Conservation (phyloP, 2,888 invertebrate genomes). For the Alloscopus bannaensis region DNA sequence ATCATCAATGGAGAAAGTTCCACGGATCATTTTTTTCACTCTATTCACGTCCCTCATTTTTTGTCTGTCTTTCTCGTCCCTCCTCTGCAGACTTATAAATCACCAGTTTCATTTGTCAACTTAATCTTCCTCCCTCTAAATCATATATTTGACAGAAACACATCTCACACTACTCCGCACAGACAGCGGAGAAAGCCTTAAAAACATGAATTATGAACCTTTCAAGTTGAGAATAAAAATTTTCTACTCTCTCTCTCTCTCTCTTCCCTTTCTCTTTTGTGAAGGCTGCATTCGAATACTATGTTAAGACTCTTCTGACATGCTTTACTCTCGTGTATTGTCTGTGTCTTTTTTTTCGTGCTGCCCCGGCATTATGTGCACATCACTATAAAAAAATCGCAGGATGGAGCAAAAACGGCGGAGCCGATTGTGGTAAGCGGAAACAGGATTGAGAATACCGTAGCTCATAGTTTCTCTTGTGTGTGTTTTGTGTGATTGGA, state of each 20-base stretch:
- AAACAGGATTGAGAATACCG: too few relatives aligned
- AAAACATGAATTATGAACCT: too few relatives aligned
- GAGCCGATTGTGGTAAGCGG: constrained; percentile 97
- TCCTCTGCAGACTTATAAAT: constrained; percentile 1
- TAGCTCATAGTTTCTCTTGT: too few relatives aligned
- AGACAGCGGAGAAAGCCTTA: too few relatives aligned
- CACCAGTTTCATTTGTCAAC: too few relatives aligned
- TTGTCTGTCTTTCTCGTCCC: background rate
- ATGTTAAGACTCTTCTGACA: constrained; percentile 24
- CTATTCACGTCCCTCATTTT: background rate
- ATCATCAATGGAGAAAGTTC: too few relatives aligned
- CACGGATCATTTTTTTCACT: too few relatives aligned
- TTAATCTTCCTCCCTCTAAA: too few relatives aligned
- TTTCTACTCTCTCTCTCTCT: background rate
- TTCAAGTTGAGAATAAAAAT: background rate
- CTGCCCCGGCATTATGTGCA: constrained; percentile 62
- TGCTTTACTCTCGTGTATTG: constrained; percentile 52
- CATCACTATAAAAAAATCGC: constrained; percentile 59
- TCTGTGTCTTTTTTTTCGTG: constrained; percentile 51
- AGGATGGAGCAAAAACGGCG: constrained; percentile 80
- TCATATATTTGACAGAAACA: background rate
- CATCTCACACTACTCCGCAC: too few relatives aligned
- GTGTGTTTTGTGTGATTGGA: too few relatives aligned
- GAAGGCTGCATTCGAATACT: too few relatives aligned
- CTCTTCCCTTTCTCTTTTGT: too few relatives aligned